Evolutionary conservation across 1,140 invertebrate species (phyloP), one percentile per base, ranked within the genome.

Genomic region (Rhizoglyphus robini): DNA sequence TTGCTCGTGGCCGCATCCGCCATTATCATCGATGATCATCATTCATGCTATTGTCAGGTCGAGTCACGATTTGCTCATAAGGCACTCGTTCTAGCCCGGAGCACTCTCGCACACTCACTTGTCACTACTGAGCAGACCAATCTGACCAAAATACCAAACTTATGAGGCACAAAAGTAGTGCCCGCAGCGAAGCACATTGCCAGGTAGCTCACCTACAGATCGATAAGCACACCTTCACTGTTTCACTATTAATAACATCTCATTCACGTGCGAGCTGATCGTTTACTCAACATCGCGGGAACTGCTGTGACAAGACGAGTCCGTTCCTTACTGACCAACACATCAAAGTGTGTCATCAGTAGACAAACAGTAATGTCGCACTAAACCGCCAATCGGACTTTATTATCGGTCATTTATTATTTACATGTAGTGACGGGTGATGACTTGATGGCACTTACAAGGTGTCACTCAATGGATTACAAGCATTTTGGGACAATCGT

Each of bases 281-380:
- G 23, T 54, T 54, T 5, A 32, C 51, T 11, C 51, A 20, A 23
- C 41, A 15, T 23, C 15, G 41, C 41, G 41, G 41, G 15, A 23
- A 46, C 15, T 15, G 41, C 15, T 46, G 41, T 23, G 41, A 15
- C n/a, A n/a, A n/a, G n/a, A n/a, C n/a, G n/a, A n/a, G n/a, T n/a
- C n/a, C n/a, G n/a, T n/a, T n/a, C n/a, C n/a, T n/a, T n/a, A n/a
- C n/a, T n/a, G n/a, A n/a, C n/a, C n/a, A n/a, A n/a, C n/a, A n/a
- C n/a, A 54, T 54, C 51, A 32, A 54, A 54, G 51, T 54, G 20
- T 54, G 51, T 54, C 51, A 54, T 54, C 51, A 54, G 51, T 54
- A 8, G 51, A 54, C 51, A 54, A 54, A 8, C 31, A 5, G 8
- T 23, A 54, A 11, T 54, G 51, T 54, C 51, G 51, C 51, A 54